Conservation (phyloP, 2,888 invertebrate genomes). For the Plagodis dolabraria region DNA sequence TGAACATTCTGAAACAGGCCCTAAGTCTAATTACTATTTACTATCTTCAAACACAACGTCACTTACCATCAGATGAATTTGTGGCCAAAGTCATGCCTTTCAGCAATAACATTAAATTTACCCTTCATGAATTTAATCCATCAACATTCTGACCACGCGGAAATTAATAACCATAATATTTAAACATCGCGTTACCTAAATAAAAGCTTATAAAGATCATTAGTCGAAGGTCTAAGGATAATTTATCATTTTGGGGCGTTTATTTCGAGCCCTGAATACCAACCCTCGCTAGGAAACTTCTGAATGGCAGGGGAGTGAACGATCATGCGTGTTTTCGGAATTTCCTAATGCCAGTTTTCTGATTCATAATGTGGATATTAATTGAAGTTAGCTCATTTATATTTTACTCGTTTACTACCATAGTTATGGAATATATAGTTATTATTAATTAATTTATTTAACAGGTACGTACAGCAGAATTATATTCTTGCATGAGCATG, state of each 20-base stretch:
- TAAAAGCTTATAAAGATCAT: conserved; percentile 25
- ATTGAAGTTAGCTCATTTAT: too few species aligned
- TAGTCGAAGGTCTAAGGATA: conserved; percentile 24
- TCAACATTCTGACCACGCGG: conserved; percentile 1
- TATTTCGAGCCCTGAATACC: conserved; percentile 17
- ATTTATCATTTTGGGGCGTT: conserved; percentile 29
- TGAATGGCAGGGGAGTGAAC: conserved; percentile 17
- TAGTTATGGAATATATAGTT: too few species aligned
- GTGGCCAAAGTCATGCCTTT: too few species aligned
- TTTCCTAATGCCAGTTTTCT: conserved; percentile 17
- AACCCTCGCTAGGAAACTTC: conserved; percentile 14
- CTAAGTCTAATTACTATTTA: too few species aligned
- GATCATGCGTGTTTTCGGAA: conserved; percentile 21
- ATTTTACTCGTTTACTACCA: too few species aligned
- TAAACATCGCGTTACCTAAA: conserved; percentile 16
- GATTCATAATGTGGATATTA: not conserved
- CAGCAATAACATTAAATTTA: too few species aligned
- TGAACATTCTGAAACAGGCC: too few species aligned
- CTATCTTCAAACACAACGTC: too few species aligned
- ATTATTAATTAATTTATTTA: too few species aligned
- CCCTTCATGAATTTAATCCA: not conserved
- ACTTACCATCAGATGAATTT: too few species aligned
- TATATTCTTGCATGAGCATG: too few species aligned
- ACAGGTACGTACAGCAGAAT: too few species aligned
- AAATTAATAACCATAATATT: conserved; percentile 19